Percentiles rank a stretch among this genome's conserved stretches.
Evolutionary conservation across 2,888 invertebrate species (phyloP).

Genomic region (Drosophila atroscutellata): DNA sequence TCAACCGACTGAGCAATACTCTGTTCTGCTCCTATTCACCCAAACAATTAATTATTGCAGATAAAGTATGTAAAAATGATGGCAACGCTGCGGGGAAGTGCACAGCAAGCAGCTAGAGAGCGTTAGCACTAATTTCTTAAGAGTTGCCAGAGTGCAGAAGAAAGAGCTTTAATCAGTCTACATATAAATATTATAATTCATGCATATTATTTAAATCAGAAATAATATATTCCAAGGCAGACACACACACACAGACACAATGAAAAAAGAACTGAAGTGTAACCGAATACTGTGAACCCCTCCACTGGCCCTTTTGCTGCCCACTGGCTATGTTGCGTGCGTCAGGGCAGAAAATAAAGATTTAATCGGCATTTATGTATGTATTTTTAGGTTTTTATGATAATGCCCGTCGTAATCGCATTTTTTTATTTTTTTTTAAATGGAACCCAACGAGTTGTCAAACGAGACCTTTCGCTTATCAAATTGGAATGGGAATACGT

Average conservation of each 20-base stretch:
- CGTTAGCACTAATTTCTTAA: neutral
- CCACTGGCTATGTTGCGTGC: slow-evolving; percentile 47
- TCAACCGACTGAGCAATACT: neutral
- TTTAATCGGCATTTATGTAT: slow-evolving; percentile 73
- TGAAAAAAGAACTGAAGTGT: slow-evolving; percentile 15
- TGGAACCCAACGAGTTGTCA: slow-evolving; percentile 54
- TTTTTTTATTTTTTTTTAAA: neutral
- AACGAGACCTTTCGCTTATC: slow-evolving; percentile 26
- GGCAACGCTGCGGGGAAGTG: neutral
- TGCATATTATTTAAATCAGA: neutral
- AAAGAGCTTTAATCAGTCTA: neutral
- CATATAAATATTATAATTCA: neutral
- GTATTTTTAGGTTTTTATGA: slow-evolving; percentile 48
- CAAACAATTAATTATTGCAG: neutral
- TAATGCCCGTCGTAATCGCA: slow-evolving; percentile 28
- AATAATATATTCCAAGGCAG: neutral
- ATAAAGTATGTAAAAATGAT: neutral
- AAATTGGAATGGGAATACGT: slow-evolving; percentile 8
- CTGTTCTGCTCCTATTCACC: neutral
- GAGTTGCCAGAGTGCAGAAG: neutral
- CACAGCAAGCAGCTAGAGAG: neutral
- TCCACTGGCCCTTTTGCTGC: neutral
- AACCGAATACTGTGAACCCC: slow-evolving; percentile 47
- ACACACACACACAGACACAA: neutral
- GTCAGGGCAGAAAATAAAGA: slow-evolving; percentile 72